A percentile compares a stretch with the other conserved stretches of the same genome.
These are phyloP conservation scores for Upupa epops DNA, from an alignment of 2,113 vertebrate genomes.

Conservation along the genomic window DNA sequence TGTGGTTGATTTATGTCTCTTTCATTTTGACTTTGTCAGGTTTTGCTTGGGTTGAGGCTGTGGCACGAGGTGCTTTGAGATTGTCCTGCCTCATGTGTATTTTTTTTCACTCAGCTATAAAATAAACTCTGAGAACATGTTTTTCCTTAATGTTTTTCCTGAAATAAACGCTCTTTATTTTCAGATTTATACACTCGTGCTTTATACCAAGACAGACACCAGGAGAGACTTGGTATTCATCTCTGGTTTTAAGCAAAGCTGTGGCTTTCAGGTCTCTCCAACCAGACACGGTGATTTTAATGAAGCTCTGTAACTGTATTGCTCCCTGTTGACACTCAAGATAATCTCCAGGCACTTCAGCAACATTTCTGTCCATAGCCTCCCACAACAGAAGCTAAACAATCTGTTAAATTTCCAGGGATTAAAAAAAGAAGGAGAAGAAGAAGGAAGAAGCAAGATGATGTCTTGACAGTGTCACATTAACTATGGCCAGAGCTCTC, in stretches of 20 bases:
- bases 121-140: not conserved
- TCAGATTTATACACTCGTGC: not conserved
- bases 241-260: not conserved
- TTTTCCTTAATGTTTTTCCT: not conserved
- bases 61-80: not conserved
- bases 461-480: not conserved
- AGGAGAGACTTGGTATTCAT: not conserved
- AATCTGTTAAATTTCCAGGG: not conserved
- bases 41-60: not conserved
- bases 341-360: not conserved
- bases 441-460: not conserved
- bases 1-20: not conserved
- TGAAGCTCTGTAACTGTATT: not conserved
- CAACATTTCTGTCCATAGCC: not conserved
- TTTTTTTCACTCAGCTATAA: not conserved
- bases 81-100: not conserved
- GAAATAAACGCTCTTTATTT: conserved; percentile 61
- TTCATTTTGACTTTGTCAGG: not conserved
- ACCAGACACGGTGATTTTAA: not conserved
- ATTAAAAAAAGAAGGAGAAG: not conserved
- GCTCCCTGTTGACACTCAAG: not conserved
- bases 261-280: not conserved
- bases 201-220: not conserved
- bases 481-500: not conserved
- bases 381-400: not conserved